Percentiles rank a stretch among this genome's conserved stretches.
phyloP scores from a whole-genome alignment of 2,888 invertebrate genomes.

The Syritta pipiens region DNA sequence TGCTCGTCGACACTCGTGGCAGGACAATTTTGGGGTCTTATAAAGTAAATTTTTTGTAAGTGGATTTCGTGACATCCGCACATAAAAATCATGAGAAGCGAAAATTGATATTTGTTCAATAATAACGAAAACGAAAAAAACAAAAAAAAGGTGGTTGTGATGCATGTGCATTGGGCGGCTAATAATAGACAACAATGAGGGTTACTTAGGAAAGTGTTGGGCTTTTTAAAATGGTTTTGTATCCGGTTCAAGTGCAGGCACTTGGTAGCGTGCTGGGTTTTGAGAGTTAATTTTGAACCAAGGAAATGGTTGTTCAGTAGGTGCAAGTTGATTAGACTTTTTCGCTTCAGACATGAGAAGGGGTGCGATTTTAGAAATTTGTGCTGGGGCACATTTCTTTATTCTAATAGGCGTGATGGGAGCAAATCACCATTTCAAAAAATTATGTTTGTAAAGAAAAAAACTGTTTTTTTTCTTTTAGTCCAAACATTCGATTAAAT shows the following conservation, averaged over 20 bases:
- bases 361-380: no score
- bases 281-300: background rate
- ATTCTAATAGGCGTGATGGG: no score
- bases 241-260: constrained; percentile 53
- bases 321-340: no score
- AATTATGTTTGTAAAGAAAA: no score
- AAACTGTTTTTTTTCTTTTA: no score
- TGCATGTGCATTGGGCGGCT: background rate
- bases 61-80: constrained; percentile 63
- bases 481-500: no score
- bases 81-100: constrained; percentile 65
- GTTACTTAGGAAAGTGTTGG: constrained; percentile 65
- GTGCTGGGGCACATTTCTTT: no score
- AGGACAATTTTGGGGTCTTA: constrained; percentile 68
- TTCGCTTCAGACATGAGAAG: no score
- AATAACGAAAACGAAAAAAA: constrained; percentile 30
- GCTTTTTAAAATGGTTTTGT: constrained; percentile 52
- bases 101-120: constrained; percentile 70
- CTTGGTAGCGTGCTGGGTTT: constrained; percentile 43
- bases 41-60: constrained; percentile 67
- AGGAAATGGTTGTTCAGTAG: no score
- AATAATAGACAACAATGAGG: constrained; percentile 39
- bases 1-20: constrained; percentile 44
- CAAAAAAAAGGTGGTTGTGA: background rate
- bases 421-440: no score